phyloP scores from a whole-genome alignment of 2,888 invertebrate genomes.

The Noctua pronuba region DNA sequence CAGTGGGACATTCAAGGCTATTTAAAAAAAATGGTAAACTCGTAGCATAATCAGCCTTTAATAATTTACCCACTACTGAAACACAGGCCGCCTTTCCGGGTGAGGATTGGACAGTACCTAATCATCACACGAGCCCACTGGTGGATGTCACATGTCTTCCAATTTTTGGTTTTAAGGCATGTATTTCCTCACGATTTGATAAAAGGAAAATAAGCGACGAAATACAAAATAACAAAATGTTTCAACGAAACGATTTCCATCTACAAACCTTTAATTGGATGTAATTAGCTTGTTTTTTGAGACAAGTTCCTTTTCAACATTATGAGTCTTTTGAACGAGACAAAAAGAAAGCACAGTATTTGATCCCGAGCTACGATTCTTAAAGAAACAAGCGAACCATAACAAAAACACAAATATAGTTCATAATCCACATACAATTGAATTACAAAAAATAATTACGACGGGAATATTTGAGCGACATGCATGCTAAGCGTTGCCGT shows the following conservation, averaged over 20 bases:
- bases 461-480: constrained; percentile 62
- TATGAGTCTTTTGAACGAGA: not conserved
- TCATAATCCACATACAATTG: constrained; percentile 48
- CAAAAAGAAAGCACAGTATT: not conserved
- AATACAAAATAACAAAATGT: too few species aligned
- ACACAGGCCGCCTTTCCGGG: not conserved
- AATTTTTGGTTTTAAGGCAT: not conserved
- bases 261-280: not conserved
- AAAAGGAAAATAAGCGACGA: too few species aligned
- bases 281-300: not conserved
- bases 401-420: constrained; percentile 31
- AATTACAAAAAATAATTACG: constrained; percentile 66
- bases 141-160: not conserved
- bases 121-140: not conserved
- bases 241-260: not conserved
- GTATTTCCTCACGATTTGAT: not conserved
- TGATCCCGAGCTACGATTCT: not conserved
- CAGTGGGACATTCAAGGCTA: too few species aligned
- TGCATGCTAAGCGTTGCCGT: constrained; percentile 65
- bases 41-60: not conserved
- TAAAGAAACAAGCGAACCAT: not conserved
- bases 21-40: too few species aligned
- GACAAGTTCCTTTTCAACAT: not conserved
- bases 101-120: not conserved
- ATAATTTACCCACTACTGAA: not conserved